These are phyloP conservation scores for Rhagonycha lutea DNA, from an alignment of 2,888 invertebrate species.

Conservation along the genomic window DNA sequence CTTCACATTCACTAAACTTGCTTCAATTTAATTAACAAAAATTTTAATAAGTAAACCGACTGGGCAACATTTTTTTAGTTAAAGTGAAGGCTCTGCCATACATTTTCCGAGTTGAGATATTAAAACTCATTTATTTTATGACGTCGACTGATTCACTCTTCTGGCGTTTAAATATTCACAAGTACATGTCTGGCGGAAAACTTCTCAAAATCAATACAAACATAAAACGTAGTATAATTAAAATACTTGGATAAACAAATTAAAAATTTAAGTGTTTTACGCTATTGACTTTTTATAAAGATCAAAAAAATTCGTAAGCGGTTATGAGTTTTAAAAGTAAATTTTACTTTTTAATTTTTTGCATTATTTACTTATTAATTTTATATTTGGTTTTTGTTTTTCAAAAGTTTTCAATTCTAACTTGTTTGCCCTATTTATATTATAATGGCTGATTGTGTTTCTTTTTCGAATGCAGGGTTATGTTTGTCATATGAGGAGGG, in stretches of 20 bases:
- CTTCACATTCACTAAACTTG: too few species aligned
- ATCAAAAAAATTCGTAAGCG: neutral
- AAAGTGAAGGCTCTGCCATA: neutral
- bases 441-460: neutral
- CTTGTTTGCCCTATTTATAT: neutral
- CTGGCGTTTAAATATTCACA: conserved; percentile 11
- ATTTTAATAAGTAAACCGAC: neutral
- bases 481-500: neutral
- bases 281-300: neutral
- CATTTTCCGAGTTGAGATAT: neutral
- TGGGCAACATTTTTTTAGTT: neutral
- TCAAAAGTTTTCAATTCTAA: neutral
- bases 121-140: conserved; percentile 5
- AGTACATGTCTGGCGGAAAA: conserved; percentile 8
- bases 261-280: neutral
- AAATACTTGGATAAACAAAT: neutral
- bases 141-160: conserved; percentile 7
- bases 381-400: neutral
- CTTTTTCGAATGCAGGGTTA: neutral
- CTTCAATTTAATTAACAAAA: neutral
- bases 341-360: neutral
- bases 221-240: neutral
- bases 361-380: neutral
- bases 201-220: conserved; percentile 8
- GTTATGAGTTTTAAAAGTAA: neutral